Conservation (phyloP, 2,113 vertebrate species). For the Neolamprologus brichardi region DNA sequence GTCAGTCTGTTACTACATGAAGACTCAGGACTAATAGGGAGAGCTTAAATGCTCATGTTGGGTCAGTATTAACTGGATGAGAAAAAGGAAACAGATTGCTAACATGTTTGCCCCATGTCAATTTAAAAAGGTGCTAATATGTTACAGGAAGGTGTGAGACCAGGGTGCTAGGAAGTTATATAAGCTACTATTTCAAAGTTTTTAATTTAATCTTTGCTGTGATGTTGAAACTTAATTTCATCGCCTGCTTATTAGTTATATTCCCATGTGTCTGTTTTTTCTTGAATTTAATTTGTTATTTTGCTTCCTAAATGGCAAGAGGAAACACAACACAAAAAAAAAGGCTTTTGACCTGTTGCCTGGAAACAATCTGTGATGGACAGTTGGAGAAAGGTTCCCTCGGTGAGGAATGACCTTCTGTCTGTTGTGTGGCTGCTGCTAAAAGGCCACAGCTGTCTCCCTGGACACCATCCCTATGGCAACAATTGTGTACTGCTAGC, state of each 20-base stretch:
- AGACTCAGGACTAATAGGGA: background rate
- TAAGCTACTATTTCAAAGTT: background rate
- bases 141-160: background rate
- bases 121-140: background rate
- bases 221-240: background rate
- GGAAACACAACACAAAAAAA: background rate
- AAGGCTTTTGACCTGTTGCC: constrained; percentile 43
- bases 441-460: constrained; percentile 64
- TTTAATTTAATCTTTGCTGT: background rate
- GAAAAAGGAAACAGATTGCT: background rate
- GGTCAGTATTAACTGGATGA: background rate
- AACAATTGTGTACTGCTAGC: constrained; percentile 44
- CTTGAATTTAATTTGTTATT: background rate
- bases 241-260: background rate
- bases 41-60: background rate
- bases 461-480: constrained; percentile 56
- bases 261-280: background rate
- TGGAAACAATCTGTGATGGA: constrained; percentile 63
- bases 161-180: background rate
- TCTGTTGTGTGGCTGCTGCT: constrained; percentile 43
- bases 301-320: background rate
- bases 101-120: background rate
- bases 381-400: constrained; percentile 52
- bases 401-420: constrained; percentile 69
- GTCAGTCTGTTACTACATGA: background rate